phyloP scores from a whole-genome alignment of 2,113 vertebrate genomes.

The Gobio gobio region DNA sequence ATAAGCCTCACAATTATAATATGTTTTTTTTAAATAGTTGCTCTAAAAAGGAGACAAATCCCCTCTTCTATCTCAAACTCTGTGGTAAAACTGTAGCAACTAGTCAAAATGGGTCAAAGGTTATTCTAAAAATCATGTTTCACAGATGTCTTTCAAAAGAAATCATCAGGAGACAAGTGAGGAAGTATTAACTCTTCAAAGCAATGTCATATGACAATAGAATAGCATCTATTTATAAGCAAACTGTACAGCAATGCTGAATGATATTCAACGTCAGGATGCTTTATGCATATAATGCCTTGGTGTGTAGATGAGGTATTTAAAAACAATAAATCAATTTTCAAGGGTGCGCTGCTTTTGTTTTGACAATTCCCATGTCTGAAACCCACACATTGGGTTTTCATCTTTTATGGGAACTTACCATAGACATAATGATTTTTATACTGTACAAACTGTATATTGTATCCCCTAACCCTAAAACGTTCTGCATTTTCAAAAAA shows the following conservation, averaged over 20 bases:
- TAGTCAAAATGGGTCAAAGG: neutral
- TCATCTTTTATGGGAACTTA: no score
- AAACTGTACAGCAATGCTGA: neutral
- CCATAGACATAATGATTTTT: no score
- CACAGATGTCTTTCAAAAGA: neutral
- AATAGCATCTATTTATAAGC: neutral
- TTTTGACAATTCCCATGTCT: no score
- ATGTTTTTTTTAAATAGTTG: neutral
- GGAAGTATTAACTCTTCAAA: constrained; percentile 1
- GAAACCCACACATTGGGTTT: no score
- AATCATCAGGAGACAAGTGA: neutral
- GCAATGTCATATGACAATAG: neutral
- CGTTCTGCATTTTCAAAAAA: no score
- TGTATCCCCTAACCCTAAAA: no score
- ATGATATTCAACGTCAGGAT: neutral
- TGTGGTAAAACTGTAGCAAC: neutral
- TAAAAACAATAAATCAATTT: neutral
- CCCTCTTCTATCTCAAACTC: neutral
- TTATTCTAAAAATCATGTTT: neutral
- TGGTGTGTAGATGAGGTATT: neutral
- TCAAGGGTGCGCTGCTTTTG: no score
- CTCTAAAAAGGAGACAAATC: neutral
- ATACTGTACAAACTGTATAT: no score
- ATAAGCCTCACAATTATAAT: neutral
- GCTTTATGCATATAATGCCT: neutral